Percentiles rank a stretch among this genome's conserved stretches.
Evolutionary conservation across 2,113 vertebrate genomes (phyloP).

Genomic region (Lophochroa leadbeateri): DNA sequence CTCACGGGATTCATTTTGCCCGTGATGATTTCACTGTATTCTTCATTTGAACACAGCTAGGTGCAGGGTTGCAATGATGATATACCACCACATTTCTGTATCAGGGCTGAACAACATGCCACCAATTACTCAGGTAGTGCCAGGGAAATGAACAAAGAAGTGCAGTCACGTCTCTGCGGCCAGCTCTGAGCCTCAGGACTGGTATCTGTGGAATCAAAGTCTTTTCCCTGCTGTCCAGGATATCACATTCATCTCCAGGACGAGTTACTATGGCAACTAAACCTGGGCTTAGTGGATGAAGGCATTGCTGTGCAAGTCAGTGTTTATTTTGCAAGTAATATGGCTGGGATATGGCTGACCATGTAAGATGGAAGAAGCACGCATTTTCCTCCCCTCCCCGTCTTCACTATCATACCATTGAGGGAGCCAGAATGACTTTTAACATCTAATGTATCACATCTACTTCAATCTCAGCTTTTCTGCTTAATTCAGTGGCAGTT

Average conservation of each 20-base stretch:
- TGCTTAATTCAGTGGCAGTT: background rate
- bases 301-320: conserved; percentile 11
- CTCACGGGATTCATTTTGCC: background rate
- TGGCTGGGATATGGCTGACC: background rate
- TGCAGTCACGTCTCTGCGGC: background rate
- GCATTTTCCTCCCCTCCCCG: background rate
- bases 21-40: background rate
- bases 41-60: background rate
- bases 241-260: conserved; percentile 48
- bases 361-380: background rate
- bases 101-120: background rate
- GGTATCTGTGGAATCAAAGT: conserved; percentile 29
- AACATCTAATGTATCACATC: background rate
- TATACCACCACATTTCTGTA: background rate
- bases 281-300: conserved; percentile 44
- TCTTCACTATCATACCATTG: background rate
- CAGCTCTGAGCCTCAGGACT: background rate
- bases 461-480: background rate
- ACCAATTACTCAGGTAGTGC: background rate
- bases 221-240: conserved; percentile 32
- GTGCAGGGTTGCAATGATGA: background rate
- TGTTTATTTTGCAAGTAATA: conserved; percentile 31
- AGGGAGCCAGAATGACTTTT: background rate
- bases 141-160: conserved; percentile 20
- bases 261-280: conserved; percentile 61